Evolutionary conservation across 2,113 vertebrate species (phyloP).

Genomic region (Melospiza melodia): DNA sequence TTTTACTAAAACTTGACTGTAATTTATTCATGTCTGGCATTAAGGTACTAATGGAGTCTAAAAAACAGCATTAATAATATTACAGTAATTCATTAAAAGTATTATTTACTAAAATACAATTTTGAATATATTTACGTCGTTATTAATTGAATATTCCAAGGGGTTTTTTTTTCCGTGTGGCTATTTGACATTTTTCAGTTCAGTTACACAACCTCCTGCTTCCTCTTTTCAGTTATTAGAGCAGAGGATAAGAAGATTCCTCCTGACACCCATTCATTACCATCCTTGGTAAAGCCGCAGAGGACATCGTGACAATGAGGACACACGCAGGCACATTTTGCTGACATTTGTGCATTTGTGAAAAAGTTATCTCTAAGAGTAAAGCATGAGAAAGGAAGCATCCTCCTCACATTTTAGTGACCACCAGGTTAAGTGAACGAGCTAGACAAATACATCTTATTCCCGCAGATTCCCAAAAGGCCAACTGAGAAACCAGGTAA

Average conservation of each 20-base stretch:
- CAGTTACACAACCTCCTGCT: neutral
- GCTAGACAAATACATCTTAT: neutral
- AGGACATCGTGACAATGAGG: neutral
- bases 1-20: neutral
- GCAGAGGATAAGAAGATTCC: neutral
- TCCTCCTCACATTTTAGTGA: neutral
- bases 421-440: neutral
- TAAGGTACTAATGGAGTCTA: neutral
- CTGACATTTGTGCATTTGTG: neutral
- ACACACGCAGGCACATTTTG: neutral
- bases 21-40: slow-evolving; percentile 5
- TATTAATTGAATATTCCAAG: neutral
- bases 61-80: neutral
- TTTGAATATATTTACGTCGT: neutral
- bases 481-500: neutral
- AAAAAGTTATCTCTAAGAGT: neutral
- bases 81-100: neutral
- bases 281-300: neutral
- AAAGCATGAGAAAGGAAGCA: neutral
- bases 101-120: neutral
- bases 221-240: neutral
- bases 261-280: neutral
- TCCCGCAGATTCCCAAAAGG: neutral
- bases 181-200: neutral
- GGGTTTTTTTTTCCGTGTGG: accelerated